phyloP scores from a whole-genome alignment of 2,888 invertebrate species.

The Electrophaes corylata region DNA sequence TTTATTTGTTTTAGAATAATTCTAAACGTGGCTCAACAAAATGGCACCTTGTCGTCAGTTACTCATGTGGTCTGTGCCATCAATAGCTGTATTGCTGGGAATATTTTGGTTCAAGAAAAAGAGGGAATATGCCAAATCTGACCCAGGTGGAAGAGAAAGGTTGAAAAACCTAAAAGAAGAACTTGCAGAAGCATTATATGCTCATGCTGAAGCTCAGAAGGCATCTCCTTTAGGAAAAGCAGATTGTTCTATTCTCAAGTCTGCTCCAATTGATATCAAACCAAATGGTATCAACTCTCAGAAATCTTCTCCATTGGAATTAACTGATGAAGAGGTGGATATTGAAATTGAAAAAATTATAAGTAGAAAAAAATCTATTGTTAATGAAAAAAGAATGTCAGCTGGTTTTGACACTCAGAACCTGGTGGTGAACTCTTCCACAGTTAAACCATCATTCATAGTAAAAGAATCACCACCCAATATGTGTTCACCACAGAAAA shows the following conservation, averaged over 20 bases:
- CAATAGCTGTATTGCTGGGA: conserved; percentile 90
- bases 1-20: conserved; percentile 75
- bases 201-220: conserved; percentile 67
- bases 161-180: conserved; percentile 78
- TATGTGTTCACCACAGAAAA: conserved; percentile 46
- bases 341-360: conserved; percentile 87
- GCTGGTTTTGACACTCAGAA: conserved; percentile 54
- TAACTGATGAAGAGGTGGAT: conserved; percentile 88
- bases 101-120: conserved; percentile 93
- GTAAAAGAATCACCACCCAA: conserved; percentile 48
- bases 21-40: conserved; percentile 88
- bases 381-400: conserved; percentile 71
- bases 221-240: conserved; percentile 75
- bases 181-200: conserved; percentile 75
- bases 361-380: conserved; percentile 78
- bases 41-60: conserved; percentile 92
- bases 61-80: conserved; percentile 91
- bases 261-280: conserved; percentile 88
- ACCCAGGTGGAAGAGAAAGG: conserved; percentile 87
- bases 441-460: conserved; percentile 53
- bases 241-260: conserved; percentile 81
- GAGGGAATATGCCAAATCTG: conserved; percentile 89
- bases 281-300: conserved; percentile 80
- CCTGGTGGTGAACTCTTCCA: conserved; percentile 49
- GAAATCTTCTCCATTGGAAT: conserved; percentile 83